phyloP scores from a whole-genome alignment of 1,140 invertebrate species.

The Vanessa atalanta region DNA sequence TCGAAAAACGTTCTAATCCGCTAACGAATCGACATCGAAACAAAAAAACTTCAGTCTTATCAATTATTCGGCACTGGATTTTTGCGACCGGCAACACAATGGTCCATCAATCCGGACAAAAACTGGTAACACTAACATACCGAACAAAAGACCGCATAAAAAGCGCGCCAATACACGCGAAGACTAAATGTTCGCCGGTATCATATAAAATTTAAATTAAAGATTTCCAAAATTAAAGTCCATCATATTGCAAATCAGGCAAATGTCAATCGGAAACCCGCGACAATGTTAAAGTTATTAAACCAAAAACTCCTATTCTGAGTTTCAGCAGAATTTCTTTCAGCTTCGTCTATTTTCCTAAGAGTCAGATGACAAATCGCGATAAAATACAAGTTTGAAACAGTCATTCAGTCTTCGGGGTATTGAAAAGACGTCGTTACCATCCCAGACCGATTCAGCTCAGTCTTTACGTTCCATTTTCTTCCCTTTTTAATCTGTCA shows the following conservation, averaged over 20 bases:
- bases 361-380: slow-evolving; percentile 7
- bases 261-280: too few species aligned
- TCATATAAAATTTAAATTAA: neutral
- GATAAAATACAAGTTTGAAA: slow-evolving; percentile 13
- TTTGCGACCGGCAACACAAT: slow-evolving; percentile 66
- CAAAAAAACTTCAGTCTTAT: slow-evolving; percentile 44
- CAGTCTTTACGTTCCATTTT: slow-evolving; percentile 19
- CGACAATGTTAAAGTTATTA: neutral
- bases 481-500: slow-evolving; percentile 46
- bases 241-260: too few species aligned
- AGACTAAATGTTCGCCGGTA: neutral
- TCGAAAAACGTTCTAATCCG: slow-evolving; percentile 59
- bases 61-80: slow-evolving; percentile 64
- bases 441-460: slow-evolving; percentile 31
- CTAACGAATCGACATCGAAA: slow-evolving; percentile 57
- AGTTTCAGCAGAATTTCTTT: neutral
- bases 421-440: slow-evolving; percentile 15
- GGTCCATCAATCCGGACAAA: slow-evolving; percentile 66
- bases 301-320: neutral
- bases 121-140: slow-evolving; percentile 64
- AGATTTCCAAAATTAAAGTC: too few species aligned
- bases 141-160: slow-evolving; percentile 57
- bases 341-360: neutral
- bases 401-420: neutral
- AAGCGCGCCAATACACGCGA: slow-evolving; percentile 38